These are phyloP conservation scores for Fregata magnificens DNA, from an alignment of 2,113 vertebrate species.

Conservation along the genomic window DNA sequence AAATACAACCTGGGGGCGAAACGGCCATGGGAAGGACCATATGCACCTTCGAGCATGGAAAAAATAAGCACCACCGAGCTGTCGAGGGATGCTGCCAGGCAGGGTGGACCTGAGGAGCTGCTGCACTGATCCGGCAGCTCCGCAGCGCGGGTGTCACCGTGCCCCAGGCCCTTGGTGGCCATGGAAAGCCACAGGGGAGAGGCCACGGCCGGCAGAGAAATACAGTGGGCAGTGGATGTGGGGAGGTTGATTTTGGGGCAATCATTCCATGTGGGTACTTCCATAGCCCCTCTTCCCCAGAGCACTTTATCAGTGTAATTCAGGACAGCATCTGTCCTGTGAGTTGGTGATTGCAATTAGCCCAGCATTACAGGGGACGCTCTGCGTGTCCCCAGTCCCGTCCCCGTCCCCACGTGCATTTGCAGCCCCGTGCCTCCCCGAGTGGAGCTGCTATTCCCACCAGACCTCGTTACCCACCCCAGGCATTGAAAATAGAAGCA, in stretches of 20 bases:
- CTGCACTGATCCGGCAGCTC: fast-evolving
- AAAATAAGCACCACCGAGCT: background rate
- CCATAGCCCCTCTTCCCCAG: background rate
- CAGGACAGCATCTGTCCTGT: background rate
- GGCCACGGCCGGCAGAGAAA: fast-evolving
- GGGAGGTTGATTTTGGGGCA: background rate
- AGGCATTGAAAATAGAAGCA: background rate
- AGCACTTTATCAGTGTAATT: background rate
- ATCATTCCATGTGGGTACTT: background rate
- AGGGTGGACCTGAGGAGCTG: background rate
- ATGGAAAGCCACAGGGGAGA: background rate
- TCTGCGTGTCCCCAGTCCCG: background rate
- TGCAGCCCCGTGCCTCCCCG: background rate
- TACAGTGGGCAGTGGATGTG: background rate
- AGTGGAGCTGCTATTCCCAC: background rate
- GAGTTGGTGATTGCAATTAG: fast-evolving
- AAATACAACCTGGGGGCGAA: fast-evolving
- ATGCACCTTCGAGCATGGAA: background rate
- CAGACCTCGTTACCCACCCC: background rate
- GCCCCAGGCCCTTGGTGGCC: background rate
- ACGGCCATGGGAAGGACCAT: fast-evolving
- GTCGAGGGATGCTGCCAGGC: background rate
- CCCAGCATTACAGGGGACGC: background rate
- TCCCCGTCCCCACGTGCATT: background rate
- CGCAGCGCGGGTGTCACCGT: fast-evolving